A percentile compares a stretch with the other conserved stretches of the same genome.
Evolutionary conservation across 2,113 vertebrate species (phyloP).

Genomic region (Brachypteracias leptosomus): DNA sequence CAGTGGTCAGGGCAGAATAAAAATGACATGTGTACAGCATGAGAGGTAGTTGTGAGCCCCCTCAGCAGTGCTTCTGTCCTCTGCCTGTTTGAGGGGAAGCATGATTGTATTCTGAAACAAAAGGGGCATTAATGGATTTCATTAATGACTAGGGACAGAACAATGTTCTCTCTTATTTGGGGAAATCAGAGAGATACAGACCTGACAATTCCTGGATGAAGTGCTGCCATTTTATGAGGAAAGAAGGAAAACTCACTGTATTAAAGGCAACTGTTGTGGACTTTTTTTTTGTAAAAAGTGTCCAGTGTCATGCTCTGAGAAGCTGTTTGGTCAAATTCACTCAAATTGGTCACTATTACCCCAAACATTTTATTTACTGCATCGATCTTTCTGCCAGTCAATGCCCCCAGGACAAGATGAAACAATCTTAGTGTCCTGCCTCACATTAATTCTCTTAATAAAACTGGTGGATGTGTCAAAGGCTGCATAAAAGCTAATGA

Average conservation of each 20-base stretch:
- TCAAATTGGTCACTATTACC: not conserved
- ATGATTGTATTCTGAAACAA: not conserved
- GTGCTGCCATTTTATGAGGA: not conserved
- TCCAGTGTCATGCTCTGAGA: not conserved
- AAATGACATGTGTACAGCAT: accelerated
- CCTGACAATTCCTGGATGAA: not conserved
- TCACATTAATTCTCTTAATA: not conserved
- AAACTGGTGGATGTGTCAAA: not conserved
- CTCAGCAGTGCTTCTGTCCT: not conserved
- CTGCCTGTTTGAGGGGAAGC: not conserved
- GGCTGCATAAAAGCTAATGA: not conserved
- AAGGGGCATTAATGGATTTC: not conserved
- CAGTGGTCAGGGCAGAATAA: not conserved
- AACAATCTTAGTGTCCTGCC: not conserved
- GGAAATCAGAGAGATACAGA: not conserved
- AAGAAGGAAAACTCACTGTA: not conserved
- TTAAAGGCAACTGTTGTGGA: not conserved
- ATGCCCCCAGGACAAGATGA: not conserved
- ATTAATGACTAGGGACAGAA: not conserved
- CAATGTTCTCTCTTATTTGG: not conserved
- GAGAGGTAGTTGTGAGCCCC: not conserved
- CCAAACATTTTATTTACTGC: not conserved
- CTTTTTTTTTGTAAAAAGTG: not conserved
- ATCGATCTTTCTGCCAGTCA: not conserved
- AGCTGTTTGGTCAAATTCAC: not conserved